Evolutionary conservation across 2,113 vertebrate species (phyloP).

Genomic region (Patagioenas fasciata): DNA sequence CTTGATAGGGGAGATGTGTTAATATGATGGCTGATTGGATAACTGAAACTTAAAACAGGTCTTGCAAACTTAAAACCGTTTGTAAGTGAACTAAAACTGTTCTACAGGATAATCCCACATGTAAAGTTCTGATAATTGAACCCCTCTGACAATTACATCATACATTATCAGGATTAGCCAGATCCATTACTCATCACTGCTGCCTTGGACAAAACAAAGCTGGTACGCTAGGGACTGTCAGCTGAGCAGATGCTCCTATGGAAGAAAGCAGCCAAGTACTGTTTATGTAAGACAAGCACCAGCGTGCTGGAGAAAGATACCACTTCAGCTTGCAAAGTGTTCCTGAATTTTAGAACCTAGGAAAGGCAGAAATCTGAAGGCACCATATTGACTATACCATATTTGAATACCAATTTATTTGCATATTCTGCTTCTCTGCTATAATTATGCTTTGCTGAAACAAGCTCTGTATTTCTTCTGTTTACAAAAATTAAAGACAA

Average conservation of each 20-base stretch:
- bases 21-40: background rate
- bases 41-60: background rate
- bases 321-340: constrained; percentile 16
- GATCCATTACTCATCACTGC: constrained; percentile 86
- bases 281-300: constrained; percentile 81
- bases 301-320: constrained; percentile 50
- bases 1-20: background rate
- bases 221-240: constrained; percentile 76
- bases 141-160: constrained; percentile 93
- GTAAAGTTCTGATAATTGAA: constrained; percentile 87
- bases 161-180: constrained; percentile 85
- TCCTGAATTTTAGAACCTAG: constrained; percentile 16
- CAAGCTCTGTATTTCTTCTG: background rate
- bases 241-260: constrained; percentile 76
- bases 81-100: constrained; percentile 18
- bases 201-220: constrained; percentile 84
- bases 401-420: background rate
- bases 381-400: background rate
- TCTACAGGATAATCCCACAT: constrained; percentile 73
- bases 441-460: background rate
- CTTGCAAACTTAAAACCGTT: constrained; percentile 30
- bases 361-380: constrained; percentile 1
- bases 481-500: background rate
- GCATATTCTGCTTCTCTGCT: background rate
- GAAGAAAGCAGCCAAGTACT: constrained; percentile 78